phyloP scores from a whole-genome alignment of 92 coral and sea anemone genomes.

The Palythoa caribaeorum region DNA sequence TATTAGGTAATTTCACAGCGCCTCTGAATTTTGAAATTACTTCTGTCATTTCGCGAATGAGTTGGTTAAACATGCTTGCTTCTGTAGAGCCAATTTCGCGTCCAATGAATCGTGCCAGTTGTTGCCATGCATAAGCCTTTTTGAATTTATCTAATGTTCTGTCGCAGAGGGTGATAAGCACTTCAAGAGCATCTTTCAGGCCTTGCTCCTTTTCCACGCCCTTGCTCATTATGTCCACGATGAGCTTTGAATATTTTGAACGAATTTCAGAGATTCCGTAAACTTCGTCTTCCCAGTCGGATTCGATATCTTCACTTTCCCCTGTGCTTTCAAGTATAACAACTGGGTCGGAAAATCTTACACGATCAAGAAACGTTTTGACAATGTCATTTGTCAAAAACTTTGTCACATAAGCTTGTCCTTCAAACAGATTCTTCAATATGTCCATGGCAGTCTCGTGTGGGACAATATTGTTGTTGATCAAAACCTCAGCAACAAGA shows the following conservation, averaged over 20 bases:
- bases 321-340: constrained; percentile 15
- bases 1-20: constrained; percentile 37
- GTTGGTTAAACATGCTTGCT: constrained; percentile 17
- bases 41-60: neutral
- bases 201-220: neutral
- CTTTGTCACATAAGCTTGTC: constrained; percentile 53
- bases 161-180: constrained; percentile 56
- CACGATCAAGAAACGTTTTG: constrained; percentile 58
- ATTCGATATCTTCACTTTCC: constrained; percentile 16
- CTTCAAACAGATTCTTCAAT: constrained; percentile 31
- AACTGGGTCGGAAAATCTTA: constrained; percentile 58
- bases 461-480: constrained; percentile 22
- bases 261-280: constrained; percentile 60
- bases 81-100: constrained; percentile 63
- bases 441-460: constrained; percentile 35
- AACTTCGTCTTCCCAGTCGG: constrained; percentile 59
- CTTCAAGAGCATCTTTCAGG: constrained; percentile 41
- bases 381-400: constrained; percentile 59
- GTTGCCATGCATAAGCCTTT: constrained; percentile 80
- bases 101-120: constrained; percentile 74
- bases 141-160: constrained; percentile 48
- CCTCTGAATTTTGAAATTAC: neutral
- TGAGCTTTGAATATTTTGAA: constrained; percentile 61
- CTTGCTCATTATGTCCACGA: constrained; percentile 36
- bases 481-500: constrained; percentile 72